These are phyloP conservation scores for Brachypterus glaber DNA, from an alignment of 2,888 invertebrate genomes.

Conservation along the genomic window DNA sequence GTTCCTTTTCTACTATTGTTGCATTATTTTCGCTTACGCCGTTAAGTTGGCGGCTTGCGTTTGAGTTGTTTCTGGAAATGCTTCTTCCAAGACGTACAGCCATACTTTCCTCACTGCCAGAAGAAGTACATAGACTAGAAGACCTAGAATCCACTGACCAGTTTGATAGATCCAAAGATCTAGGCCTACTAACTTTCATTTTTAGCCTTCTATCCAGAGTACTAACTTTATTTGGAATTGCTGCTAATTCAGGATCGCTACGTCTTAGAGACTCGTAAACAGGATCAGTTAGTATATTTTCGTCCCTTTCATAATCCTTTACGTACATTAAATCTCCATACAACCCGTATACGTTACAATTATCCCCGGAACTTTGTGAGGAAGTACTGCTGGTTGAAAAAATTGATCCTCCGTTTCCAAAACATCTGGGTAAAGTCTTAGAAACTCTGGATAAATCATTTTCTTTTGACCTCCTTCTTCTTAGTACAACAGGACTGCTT, in stretches of 20 bases:
- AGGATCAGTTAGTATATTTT: conserved; percentile 58
- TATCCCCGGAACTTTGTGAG: conserved; percentile 52
- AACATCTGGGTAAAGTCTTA: conserved; percentile 65
- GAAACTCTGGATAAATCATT: conserved; percentile 55
- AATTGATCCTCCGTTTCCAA: conserved; percentile 39
- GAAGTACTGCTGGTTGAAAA: conserved; percentile 48
- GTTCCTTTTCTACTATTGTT: conserved; percentile 20
- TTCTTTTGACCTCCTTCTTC: conserved; percentile 51
- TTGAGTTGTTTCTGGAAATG: conserved; percentile 66
- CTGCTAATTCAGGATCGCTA: conserved; percentile 76
- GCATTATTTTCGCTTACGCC: conserved; percentile 31
- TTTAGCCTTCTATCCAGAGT: conserved; percentile 70
- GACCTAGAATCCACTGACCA: conserved; percentile 83
- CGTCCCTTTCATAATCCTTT: conserved; percentile 75
- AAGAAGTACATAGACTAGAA: conserved; percentile 71
- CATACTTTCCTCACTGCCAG: conserved; percentile 79
- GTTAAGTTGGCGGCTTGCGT: conserved; percentile 55
- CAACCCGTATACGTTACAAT: conserved; percentile 80
- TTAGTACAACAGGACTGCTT: conserved; percentile 54
- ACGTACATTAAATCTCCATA: conserved; percentile 86
- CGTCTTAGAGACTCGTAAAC: conserved; percentile 68
- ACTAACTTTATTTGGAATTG: conserved; percentile 72
- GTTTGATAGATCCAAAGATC: conserved; percentile 74
- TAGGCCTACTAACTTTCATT: conserved; percentile 73
- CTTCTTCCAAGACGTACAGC: conserved; percentile 54